Evolutionary conservation across 2,888 invertebrate species (phyloP), one percentile per base, ranked within the genome.

Genomic region (Patella caerulea): DNA sequence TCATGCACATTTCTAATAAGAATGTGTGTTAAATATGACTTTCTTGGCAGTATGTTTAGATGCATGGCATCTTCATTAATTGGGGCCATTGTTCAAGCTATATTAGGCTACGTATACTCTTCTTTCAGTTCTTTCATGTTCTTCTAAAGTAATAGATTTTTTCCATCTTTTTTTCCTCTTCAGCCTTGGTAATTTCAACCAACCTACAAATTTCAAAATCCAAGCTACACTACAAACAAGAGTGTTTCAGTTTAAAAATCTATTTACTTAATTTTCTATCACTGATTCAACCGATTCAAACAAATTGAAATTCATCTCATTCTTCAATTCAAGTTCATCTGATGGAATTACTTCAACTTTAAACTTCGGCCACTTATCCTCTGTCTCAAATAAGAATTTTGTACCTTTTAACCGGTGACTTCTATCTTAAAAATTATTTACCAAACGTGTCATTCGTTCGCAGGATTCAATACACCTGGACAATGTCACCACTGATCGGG

Each of bases 401-500:
- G 65, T 34, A 54, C 73, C 71, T 52, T 70, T 69, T 17, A 79
- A 53, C 34, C 75, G 76, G 7, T 34, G 29, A 19, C 76, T 65
- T 34, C 34, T 34, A 34, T 34, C 34, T 34, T 5, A 4, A 34
- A 34, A 34, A 5, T 34, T 34, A 34, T 34, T 34, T 34, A 34
- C 34, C 34, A 4, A 4, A 34, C 34, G 34, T 34, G 34, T 34
- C 34, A 34, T 34, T 2, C 3, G 34, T 2, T 4, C 3, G 34
- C 34, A 34, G 34, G 34, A 34, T 34, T 34, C 34, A 34, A 34
- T 4, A 34, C 34, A 34, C 34, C 2, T 34, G 34, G 34, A 34
- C 34, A 34, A 34, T 34, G 34, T 34, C 34, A 2, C 34, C 34
- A 34, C 2, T 34, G 34, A 34, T 34, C 34, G 34, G 34, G 34